Evolutionary conservation across 2,888 invertebrate genomes (phyloP).

Genomic region (Sarcophaga rosellei): DNA sequence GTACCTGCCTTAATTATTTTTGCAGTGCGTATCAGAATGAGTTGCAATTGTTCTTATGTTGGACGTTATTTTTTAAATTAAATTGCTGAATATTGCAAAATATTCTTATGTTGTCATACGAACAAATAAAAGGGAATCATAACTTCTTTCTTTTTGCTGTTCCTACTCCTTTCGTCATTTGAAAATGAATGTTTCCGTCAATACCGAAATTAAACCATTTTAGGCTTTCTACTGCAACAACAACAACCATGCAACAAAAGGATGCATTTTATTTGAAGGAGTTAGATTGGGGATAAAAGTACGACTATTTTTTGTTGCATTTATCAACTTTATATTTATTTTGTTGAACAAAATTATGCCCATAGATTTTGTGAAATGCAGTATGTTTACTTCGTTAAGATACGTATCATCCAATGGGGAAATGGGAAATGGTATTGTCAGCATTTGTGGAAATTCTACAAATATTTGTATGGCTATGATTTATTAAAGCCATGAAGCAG

Average conservation of each 20-base stretch:
- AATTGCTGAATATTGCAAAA: slow-evolving; percentile 62
- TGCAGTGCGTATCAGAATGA: slow-evolving; percentile 4
- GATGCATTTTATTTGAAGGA: not conserved
- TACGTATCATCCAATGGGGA: not conserved
- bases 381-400: not conserved
- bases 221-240: slow-evolving; percentile 18
- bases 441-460: not conserved
- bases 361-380: not conserved
- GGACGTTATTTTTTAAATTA: slow-evolving; percentile 46
- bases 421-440: not conserved
- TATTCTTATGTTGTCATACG: slow-evolving; percentile 53
- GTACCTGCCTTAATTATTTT: not conserved
- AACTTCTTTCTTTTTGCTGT: not conserved
- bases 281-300: too few relatives aligned
- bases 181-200: slow-evolving; percentile 45
- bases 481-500: too few relatives aligned
- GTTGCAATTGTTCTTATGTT: slow-evolving; percentile 7
- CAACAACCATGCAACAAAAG: not conserved
- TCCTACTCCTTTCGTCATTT: slow-evolving; percentile 15
- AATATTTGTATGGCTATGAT: not conserved
- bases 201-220: slow-evolving; percentile 56
- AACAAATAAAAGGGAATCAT: not conserved
- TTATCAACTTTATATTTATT: not conserved
- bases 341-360: not conserved
- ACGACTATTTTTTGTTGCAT: not conserved